Evolutionary conservation across 1,140 invertebrate species (phyloP).

Genomic region (Bombus soroeensis): DNA sequence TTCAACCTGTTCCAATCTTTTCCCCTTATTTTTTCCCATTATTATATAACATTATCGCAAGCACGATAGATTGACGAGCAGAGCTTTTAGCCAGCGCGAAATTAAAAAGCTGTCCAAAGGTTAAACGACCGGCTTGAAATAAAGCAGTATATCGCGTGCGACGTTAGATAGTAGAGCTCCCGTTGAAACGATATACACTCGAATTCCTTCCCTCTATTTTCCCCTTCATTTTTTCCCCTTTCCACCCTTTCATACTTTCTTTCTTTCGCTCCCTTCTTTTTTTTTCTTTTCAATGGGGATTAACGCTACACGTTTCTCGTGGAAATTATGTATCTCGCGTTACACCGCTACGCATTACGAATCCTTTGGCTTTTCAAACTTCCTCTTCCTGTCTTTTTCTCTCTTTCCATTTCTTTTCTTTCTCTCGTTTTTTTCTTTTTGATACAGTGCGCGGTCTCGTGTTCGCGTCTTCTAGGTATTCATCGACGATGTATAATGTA

Average conservation of each 20-base stretch:
- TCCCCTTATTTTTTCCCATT: not conserved
- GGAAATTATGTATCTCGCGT: slow-evolving; percentile 47
- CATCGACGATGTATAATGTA: slow-evolving; percentile 28
- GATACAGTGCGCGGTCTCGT: not conserved
- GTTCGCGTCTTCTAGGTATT: slow-evolving; percentile 41
- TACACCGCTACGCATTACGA: slow-evolving; percentile 9
- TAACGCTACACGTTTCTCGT: slow-evolving; percentile 5
- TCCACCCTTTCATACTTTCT: not conserved
- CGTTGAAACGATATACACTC: slow-evolving; percentile 36
- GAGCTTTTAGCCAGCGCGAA: slow-evolving; percentile 32
- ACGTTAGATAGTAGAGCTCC: slow-evolving; percentile 38
- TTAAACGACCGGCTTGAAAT: slow-evolving; percentile 41
- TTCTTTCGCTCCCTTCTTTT: not conserved
- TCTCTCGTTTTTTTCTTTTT: not conserved
- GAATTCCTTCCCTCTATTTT: slow-evolving; percentile 14
- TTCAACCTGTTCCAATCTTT: not conserved
- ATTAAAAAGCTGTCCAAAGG: slow-evolving; percentile 49
- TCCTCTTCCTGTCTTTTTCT: not conserved
- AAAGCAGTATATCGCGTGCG: slow-evolving; percentile 48
- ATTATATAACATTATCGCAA: slow-evolving; percentile 32
- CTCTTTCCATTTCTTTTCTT: fast-evolving
- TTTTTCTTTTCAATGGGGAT: slow-evolving; percentile 21
- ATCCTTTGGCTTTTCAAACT: not conserved
- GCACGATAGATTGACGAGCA: slow-evolving; percentile 3
- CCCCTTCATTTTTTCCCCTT: not conserved